Conservation (phyloP, 2,888 invertebrate genomes). For the Chironomus riparius region DNA sequence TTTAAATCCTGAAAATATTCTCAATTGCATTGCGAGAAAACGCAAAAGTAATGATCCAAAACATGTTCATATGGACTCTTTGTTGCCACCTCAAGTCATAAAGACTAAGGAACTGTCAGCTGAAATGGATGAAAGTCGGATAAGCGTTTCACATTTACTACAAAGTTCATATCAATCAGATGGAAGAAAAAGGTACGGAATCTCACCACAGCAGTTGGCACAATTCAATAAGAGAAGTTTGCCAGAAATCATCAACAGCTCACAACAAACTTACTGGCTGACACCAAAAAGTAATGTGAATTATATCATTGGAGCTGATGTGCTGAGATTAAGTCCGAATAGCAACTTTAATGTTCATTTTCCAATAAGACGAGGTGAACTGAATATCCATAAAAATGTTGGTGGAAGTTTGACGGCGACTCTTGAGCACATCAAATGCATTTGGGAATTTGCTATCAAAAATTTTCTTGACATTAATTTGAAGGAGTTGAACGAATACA, state of each 20-base stretch:
- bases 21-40: conserved; percentile 50
- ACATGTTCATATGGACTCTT: conserved; percentile 51
- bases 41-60: conserved; percentile 38
- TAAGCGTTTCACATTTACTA: conserved; percentile 69
- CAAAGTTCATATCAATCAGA: conserved; percentile 78
- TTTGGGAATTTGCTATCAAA: conserved; percentile 77
- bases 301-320: conserved; percentile 64
- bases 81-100: conserved; percentile 51
- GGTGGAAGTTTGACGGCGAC: conserved; percentile 82
- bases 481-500: conserved; percentile 62
- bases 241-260: conserved; percentile 55
- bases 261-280: conserved; percentile 50
- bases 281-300: conserved; percentile 52
- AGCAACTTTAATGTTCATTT: conserved; percentile 79
- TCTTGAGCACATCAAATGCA: conserved; percentile 73
- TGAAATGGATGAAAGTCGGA: conserved; percentile 73
- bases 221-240: conserved; percentile 73
- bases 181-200: conserved; percentile 70
- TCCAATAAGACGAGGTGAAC: conserved; percentile 77
- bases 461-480: conserved; percentile 65
- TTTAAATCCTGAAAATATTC: conserved; percentile 69
- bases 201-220: conserved; percentile 82
- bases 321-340: conserved; percentile 56
- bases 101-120: conserved; percentile 57
- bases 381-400: conserved; percentile 72